Evolutionary conservation across 1,140 invertebrate species (phyloP), one percentile per base, ranked within the genome.

Genomic region (Drosophila carrolli): DNA sequence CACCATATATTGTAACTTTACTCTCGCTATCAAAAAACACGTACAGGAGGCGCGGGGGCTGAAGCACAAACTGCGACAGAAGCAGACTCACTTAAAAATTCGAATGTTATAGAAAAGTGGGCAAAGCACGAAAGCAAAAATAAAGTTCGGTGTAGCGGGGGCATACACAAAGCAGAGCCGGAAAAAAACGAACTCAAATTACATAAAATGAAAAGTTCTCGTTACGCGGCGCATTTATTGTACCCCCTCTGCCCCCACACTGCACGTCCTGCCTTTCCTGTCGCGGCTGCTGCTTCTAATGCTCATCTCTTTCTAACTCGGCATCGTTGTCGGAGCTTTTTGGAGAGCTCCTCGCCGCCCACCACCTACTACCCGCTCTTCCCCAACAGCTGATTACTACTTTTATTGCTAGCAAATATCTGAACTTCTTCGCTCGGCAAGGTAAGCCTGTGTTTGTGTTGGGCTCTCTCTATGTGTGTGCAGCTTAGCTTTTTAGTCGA

Each of bases 221-320:
- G 84, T 89, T 89, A 89, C 77, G 85, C 84, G 84, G 85, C 84
- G 80, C 77, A 88, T 85, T 86, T 86, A 81, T 79, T 88, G 60
- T 67, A 46, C 9, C 27, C 19, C 8, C 23, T 13, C 23, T 16
- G 19, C 37, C 8, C 14, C 14, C 23, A 23, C 23, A 23, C 23
- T 32, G 6, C 29, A 32, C 29, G 29, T 32, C 29, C 7, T 32
- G 29, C 29, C 29, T 11, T 13, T 53, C 35, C 23, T 35, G 10
- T 14, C 38, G 54, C 48, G 58, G 46, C 50, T 76, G 57, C 47
- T 65, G 75, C 46, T 58, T 88, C 81, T 91, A 91, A 85, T 86
- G 74, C 86, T 89, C 90, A 91, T 92, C 90, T 92, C 91, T 91
- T 92, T 92, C 90, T 92, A 91, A 91, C 91, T 92, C 83, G 83